Base-by-base conservation (phyloP, 37 sponge, comb jelly and placozoan genomes). In the Mnemiopsis leidyi region DNA sequence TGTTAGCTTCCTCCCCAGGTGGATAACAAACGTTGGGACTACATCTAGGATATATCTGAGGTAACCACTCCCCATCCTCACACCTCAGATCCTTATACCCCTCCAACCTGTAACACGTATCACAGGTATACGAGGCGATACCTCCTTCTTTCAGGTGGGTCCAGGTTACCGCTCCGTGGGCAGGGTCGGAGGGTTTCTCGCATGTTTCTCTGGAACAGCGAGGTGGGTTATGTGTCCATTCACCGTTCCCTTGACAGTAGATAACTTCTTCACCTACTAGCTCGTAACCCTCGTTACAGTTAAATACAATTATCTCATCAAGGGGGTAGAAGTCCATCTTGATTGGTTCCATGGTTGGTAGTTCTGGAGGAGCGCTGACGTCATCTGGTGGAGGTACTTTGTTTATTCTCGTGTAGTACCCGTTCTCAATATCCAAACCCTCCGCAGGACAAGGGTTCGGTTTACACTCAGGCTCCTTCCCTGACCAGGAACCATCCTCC, bases 51-150 rank as follows among this genome's bases (percentile, higher is more conserved):
- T 16, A 18, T 13, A 9, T 28, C 79, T 32, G 79, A 20, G 79
- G 79, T 18, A 77, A 77, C 79, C 79, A 77, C 79, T 77, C 79
- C 35, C 79, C 79, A 32, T 77, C 79, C 33, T 31, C 2, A 77
- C 79, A 77, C 32, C 35, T 26, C 79, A 77, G 79, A 1, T 26
- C 21, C 1, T 18, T 32, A 36, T 77, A 77, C 30, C 79, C 79
- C 32, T 77, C 79, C 36, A 77, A 18, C 2, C 79, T 31, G 79
- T 77, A 77, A 77, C 79, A 85, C 21, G 32, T n/a, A 39, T 38
- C 61, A 26, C 90, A 85, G 29, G 48, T 85, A 28, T 85, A 85
- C 1, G 90, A 36, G 0, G 48, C 90, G 2, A 85, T 23, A 0
- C 61, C 90, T 0, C 90, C 90, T 29, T 85, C 61, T 29, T 40